phyloP scores from a whole-genome alignment of 2,888 invertebrate species.

The Myopa testacea region DNA sequence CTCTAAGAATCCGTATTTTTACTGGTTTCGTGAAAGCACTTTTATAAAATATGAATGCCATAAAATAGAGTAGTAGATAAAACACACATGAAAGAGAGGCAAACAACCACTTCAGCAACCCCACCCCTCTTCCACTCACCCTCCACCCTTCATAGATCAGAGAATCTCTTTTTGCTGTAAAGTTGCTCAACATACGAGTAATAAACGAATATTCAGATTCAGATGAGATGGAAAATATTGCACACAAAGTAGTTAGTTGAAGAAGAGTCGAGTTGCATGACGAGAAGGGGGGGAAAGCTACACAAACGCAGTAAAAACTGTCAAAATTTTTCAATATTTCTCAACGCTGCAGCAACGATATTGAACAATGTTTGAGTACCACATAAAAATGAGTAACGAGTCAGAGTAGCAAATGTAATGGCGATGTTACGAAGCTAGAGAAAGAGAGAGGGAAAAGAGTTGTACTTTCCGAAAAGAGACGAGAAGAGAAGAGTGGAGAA shows the following conservation, averaged over 20 bases:
- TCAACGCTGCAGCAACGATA: neutral
- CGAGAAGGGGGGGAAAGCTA: neutral
- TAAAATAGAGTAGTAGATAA: neutral
- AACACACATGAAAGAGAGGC: neutral
- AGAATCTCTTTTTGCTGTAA: neutral
- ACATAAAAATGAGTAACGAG: neutral
- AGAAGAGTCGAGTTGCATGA: neutral
- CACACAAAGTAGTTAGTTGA: neutral
- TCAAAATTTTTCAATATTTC: constrained; percentile 17
- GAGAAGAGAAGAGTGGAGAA: neutral
- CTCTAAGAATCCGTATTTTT: too few species aligned
- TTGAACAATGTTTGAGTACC: constrained; percentile 20
- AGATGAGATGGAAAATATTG: neutral
- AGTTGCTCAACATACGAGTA: neutral
- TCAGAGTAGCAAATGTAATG: neutral
- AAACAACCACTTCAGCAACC: neutral
- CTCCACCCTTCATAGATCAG: neutral
- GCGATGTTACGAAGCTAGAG: neutral
- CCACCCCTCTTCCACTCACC: neutral
- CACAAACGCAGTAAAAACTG: constrained; percentile 1
- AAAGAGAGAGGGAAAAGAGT: neutral
- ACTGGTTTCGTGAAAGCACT: too few species aligned
- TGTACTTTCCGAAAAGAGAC: neutral
- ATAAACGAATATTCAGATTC: constrained; percentile 3
- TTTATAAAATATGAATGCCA: neutral